These are phyloP conservation scores for Diorhabda carinulata DNA, from an alignment of 1,140 invertebrate species.

Conservation along the genomic window DNA sequence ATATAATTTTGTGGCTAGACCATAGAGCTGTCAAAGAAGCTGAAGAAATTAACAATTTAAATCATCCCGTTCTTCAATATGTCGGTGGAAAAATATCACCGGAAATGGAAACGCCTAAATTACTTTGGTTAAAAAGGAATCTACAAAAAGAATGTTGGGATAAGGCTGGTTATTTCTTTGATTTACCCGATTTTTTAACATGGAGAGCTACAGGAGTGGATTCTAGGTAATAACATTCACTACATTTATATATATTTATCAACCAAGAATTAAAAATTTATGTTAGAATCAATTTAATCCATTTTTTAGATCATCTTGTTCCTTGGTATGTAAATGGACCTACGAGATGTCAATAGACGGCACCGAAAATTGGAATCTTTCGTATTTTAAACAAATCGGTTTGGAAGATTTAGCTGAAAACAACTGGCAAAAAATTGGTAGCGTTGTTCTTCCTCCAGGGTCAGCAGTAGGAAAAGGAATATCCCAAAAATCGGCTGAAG, in stretches of 20 bases:
- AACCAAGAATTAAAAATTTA: too few species aligned
- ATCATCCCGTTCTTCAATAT: conserved; percentile 75
- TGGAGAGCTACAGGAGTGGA: conserved; percentile 82
- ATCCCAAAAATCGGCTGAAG: conserved; percentile 58
- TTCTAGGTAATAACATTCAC: conserved; percentile 53
- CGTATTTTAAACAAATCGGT: conserved; percentile 72
- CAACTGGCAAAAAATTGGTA: conserved; percentile 73
- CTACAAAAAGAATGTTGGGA: conserved; percentile 62
- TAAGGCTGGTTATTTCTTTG: conserved; percentile 74
- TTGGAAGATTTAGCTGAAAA: conserved; percentile 69
- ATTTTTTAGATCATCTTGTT: conserved; percentile 75
- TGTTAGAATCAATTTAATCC: too few species aligned
- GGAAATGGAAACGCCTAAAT: conserved; percentile 94
- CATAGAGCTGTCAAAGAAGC: conserved; percentile 84
- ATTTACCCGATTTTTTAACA: conserved; percentile 90
- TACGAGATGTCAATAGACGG: conserved; percentile 64
- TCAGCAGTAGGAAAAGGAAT: conserved; percentile 67
- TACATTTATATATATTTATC: too few species aligned
- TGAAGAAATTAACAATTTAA: conserved; percentile 71
- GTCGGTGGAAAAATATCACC: conserved; percentile 89
- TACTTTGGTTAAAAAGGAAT: conserved; percentile 91
- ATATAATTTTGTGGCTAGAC: conserved; percentile 97
- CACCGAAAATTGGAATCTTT: conserved; percentile 66
- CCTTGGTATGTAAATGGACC: conserved; percentile 92
- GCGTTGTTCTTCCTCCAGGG: conserved; percentile 66